Percentiles rank a stretch among this genome's conserved stretches.
phyloP scores from a whole-genome alignment of 2,113 vertebrate species.

The Nerophis lumbriciformis region DNA sequence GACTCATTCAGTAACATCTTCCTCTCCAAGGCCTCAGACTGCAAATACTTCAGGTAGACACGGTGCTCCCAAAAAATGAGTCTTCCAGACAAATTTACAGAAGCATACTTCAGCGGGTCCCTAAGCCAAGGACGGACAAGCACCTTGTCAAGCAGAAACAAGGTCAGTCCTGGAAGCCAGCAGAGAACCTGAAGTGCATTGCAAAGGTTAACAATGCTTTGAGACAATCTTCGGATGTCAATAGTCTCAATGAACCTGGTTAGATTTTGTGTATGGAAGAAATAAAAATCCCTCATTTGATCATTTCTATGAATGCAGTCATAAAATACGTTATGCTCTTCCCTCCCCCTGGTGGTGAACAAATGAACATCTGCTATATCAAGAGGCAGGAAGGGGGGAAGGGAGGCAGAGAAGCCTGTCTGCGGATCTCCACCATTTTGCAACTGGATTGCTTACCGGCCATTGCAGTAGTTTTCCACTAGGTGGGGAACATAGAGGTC shows the following conservation, averaged over 20 bases:
- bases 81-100: neutral
- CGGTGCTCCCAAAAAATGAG: slow-evolving; percentile 6
- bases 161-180: slow-evolving; percentile 16
- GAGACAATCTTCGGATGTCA: slow-evolving; percentile 14
- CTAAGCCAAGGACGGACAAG: slow-evolving; percentile 11
- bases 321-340: slow-evolving; percentile 30
- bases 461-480: slow-evolving; percentile 57
- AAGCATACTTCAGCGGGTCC: slow-evolving; percentile 10
- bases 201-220: slow-evolving; percentile 20
- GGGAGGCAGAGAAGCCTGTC: slow-evolving; percentile 62
- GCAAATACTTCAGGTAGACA: neutral
- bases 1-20: neutral
- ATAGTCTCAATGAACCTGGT: slow-evolving; percentile 22
- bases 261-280: slow-evolving; percentile 12
- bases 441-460: slow-evolving; percentile 81
- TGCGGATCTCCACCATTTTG: slow-evolving; percentile 81
- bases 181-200: slow-evolving; percentile 6
- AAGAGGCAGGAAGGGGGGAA: slow-evolving; percentile 54
- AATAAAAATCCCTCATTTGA: slow-evolving; percentile 21
- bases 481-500: slow-evolving; percentile 41
- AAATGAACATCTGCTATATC: slow-evolving; percentile 65
- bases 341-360: slow-evolving; percentile 78
- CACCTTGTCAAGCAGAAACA: slow-evolving; percentile 25
- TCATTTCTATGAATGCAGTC: slow-evolving; percentile 19
- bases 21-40: slow-evolving; percentile 2